phyloP scores from a whole-genome alignment of 2,888 invertebrate species.

The Ophion ellenae region DNA sequence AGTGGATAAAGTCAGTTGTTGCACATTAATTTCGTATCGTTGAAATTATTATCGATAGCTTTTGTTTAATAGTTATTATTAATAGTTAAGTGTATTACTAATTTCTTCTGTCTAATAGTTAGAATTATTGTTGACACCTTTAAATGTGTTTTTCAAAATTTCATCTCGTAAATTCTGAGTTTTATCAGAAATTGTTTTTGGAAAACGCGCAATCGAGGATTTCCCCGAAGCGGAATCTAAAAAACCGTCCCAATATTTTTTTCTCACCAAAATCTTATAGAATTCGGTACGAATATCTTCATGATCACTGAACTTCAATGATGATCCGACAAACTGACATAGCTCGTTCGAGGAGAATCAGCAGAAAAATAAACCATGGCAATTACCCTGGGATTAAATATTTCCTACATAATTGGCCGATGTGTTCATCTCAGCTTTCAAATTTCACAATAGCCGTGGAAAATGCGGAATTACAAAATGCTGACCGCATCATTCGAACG shows the following conservation, averaged over 20 bases:
- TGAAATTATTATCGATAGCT: no score
- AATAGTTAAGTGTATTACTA: no score
- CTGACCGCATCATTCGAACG: slow-evolving; percentile 45
- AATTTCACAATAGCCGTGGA: neutral
- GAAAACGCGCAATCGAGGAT: neutral
- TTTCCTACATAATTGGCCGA: neutral
- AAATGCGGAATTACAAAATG: neutral
- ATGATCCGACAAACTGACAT: neutral
- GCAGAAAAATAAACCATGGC: neutral
- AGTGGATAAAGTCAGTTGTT: no score
- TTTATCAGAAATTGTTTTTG: neutral
- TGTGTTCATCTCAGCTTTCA: neutral
- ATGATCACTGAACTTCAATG: neutral
- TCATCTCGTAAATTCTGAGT: no score
- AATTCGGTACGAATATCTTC: neutral
- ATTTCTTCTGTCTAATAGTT: no score
- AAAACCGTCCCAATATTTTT: neutral
- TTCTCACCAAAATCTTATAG: neutral
- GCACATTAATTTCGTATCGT: no score
- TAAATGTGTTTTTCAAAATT: no score
- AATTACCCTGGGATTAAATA: neutral
- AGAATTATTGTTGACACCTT: no score
- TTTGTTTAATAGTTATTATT: no score
- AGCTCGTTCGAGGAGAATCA: neutral
- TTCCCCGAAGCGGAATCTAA: neutral